Evolutionary conservation across 2,888 invertebrate genomes (phyloP), one percentile per base, ranked within the genome.

Genomic region (Chaitophorus viminalis): DNA sequence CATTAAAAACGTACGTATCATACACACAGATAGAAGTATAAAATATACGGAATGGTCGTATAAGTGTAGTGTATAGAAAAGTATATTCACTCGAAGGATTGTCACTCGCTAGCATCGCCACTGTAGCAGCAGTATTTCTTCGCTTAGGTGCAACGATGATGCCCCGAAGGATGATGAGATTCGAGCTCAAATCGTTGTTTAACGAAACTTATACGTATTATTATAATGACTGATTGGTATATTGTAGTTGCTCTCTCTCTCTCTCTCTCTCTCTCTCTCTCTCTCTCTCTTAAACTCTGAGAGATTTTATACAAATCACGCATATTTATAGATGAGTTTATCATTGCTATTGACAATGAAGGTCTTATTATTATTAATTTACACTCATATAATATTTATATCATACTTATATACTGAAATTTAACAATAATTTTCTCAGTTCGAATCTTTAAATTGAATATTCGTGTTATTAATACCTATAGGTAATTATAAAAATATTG

Each of bases 1-100:
- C 77, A 86, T 86, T 86, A 68, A 82, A 84, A 72, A 76, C 31
- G 75, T 46, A 65, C 65, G 14, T 74, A 70, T 17, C 33, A 72
- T 21, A 81, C 68, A 72, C n/a, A 74, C 72, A 17, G n/a, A 70
- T 39, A 68, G n/a, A 70, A 17, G 25, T 46, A 82, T 84, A 60
- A 60, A 83, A 60, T 83, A 39, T 75, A 65, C 83, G 17, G 39
- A 76, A 33, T 52, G 46, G 76, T 76, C 77, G 9, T 68, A 29
- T 79, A 79, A 14, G n/a, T 39, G 33, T 39, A 39, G 31, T n/a
- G n/a, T n/a, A n/a, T 33, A 75, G 74, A 84, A 82, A 84, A 33
- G 60, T 18, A n/a, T 72, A 81, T 81, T 29, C 8, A 39, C 21
- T 54, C 25, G 29, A 3, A 60, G 65, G 65, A 39, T 83, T 75